phyloP scores from a whole-genome alignment of 2,888 invertebrate species.

The Leptura quadrifasciata region DNA sequence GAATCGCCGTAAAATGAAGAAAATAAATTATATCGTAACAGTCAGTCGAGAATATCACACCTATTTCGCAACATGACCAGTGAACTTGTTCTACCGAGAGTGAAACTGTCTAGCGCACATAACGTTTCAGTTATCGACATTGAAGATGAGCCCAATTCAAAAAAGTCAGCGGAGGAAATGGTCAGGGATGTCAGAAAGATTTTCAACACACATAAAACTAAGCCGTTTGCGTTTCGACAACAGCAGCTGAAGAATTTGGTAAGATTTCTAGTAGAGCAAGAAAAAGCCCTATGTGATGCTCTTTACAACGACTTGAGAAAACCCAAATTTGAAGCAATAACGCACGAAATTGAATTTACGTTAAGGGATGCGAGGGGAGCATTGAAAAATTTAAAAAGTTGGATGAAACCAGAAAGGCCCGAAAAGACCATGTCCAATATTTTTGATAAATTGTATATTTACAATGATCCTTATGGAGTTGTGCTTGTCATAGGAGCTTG shows the following conservation, averaged over 20 bases:
- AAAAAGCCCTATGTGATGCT: slow-evolving; percentile 83
- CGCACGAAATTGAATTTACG: slow-evolving; percentile 86
- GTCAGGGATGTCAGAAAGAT: slow-evolving; percentile 75
- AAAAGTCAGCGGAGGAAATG: slow-evolving; percentile 47
- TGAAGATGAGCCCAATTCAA: slow-evolving; percentile 31
- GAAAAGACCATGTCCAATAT: slow-evolving; percentile 82
- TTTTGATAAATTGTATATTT: slow-evolving; percentile 83
- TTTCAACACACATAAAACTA: slow-evolving; percentile 87
- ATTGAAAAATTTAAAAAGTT: slow-evolving; percentile 84
- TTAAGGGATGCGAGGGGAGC: slow-evolving; percentile 83
- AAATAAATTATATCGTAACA: neutral
- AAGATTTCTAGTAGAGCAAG: slow-evolving; percentile 80
- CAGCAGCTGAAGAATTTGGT: slow-evolving; percentile 71
- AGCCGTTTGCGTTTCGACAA: slow-evolving; percentile 85
- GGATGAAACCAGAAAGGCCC: slow-evolving; percentile 85
- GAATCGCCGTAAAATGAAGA: slow-evolving; percentile 1
- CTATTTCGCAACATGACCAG: slow-evolving; percentile 36
- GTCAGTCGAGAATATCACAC: slow-evolving; percentile 32
- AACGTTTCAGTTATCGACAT: slow-evolving; percentile 45
- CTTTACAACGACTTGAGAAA: slow-evolving; percentile 82
- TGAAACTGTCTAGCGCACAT: slow-evolving; percentile 36
- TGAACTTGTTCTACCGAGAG: slow-evolving; percentile 45
- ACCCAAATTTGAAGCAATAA: slow-evolving; percentile 84
- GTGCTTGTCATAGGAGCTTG: slow-evolving; percentile 93
- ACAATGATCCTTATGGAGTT: slow-evolving; percentile 94